These are phyloP conservation scores for Coremacera marginata DNA, from an alignment of 2,888 invertebrate species.

Conservation along the genomic window DNA sequence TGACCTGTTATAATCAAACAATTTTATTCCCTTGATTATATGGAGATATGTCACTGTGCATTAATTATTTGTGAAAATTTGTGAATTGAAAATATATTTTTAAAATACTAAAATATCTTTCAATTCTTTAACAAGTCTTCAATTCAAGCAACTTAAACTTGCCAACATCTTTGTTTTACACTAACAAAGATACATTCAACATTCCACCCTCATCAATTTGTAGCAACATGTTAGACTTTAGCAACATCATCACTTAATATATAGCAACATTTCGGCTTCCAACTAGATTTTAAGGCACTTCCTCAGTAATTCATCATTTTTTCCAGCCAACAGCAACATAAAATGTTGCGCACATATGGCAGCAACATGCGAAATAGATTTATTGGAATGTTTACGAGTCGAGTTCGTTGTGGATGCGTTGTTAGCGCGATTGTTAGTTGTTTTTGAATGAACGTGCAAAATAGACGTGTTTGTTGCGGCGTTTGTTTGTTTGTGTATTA, in stretches of 20 bases:
- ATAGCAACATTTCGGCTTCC: conserved; percentile 25
- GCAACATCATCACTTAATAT: neutral
- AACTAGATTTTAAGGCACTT: conserved; percentile 43
- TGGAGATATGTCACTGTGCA: no score
- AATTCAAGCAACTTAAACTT: neutral
- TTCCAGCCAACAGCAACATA: conserved; percentile 44
- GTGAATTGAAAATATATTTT: neutral
- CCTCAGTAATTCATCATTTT: conserved; percentile 50
- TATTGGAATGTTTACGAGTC: conserved; percentile 64
- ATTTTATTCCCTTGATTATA: no score
- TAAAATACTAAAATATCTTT: no score
- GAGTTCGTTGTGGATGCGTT: conserved; percentile 58
- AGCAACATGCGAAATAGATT: conserved; percentile 59
- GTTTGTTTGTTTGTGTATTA: conserved; percentile 21
- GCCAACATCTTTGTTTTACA: neutral
- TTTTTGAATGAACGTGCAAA: conserved; percentile 69
- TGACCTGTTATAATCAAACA: no score
- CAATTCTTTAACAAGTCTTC: no score
- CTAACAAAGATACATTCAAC: no score
- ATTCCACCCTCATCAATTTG: neutral
- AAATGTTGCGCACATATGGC: conserved; percentile 49
- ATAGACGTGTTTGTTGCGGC: conserved; percentile 61
- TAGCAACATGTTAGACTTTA: neutral
- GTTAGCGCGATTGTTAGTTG: conserved; percentile 62
- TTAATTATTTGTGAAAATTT: no score